phyloP scores from a whole-genome alignment of 2,888 invertebrate genomes.

The Epirrhoe tristata region DNA sequence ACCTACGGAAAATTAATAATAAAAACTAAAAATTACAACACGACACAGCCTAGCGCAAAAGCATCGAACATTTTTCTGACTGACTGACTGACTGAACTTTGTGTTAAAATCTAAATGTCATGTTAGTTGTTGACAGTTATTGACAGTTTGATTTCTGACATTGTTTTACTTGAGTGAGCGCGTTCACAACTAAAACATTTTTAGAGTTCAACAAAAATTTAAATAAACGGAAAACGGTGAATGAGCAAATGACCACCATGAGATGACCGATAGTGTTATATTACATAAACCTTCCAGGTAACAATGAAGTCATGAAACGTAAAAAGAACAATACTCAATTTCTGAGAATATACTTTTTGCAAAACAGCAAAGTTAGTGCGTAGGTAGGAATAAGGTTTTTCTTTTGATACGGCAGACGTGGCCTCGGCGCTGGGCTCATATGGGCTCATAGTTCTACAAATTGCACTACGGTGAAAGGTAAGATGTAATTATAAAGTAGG shows the following conservation, averaged over 20 bases:
- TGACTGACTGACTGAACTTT: not conserved
- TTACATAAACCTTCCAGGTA: conserved; percentile 15
- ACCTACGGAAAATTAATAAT: not conserved
- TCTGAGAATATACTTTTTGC: conserved; percentile 27
- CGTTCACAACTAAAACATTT: conserved; percentile 14
- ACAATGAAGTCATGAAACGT: conserved; percentile 20
- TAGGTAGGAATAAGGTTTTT: conserved; percentile 15
- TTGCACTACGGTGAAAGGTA: not conserved
- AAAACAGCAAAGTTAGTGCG: conserved; percentile 4
- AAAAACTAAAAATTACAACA: conserved; percentile 22
- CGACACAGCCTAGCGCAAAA: conserved; percentile 12
- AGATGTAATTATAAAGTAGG: not conserved
- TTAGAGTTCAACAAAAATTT: conserved; percentile 3
- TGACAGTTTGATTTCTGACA: too few species aligned
- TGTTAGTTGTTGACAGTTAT: not conserved
- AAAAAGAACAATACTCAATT: conserved; percentile 39
- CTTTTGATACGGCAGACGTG: conserved; percentile 27
- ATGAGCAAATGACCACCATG: not conserved
- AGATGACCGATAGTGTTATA: conserved; percentile 10
- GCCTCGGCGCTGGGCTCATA: not conserved
- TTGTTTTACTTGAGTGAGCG: conserved; percentile 1
- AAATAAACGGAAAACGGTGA: not conserved
- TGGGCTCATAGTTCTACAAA: not conserved
- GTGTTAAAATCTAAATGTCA: too few species aligned
- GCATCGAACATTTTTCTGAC: conserved; percentile 14